phyloP scores from a whole-genome alignment of 2,888 invertebrate species.

The Aphodius granarius region DNA sequence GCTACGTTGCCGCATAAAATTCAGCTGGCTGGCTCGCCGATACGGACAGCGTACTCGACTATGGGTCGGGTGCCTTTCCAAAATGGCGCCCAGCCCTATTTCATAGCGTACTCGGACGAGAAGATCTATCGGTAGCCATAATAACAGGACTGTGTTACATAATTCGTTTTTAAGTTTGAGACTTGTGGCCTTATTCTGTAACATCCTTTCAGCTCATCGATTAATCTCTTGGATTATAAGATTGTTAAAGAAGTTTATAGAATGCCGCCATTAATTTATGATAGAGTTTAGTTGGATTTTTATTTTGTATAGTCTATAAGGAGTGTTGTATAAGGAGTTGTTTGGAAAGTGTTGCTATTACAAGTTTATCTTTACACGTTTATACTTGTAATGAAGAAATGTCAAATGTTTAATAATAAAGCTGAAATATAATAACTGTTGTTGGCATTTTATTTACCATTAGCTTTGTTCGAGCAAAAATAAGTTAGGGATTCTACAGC shows the following conservation, averaged over 20 bases:
- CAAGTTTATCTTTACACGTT: neutral
- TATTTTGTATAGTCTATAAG: neutral
- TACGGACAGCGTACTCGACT: constrained; percentile 62
- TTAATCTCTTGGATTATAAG: too few species aligned
- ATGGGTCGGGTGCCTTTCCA: constrained; percentile 64
- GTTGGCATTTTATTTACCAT: neutral
- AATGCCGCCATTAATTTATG: neutral
- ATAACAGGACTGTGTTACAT: neutral
- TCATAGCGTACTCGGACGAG: constrained; percentile 65
- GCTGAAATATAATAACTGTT: neutral
- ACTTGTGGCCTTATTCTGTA: too few species aligned
- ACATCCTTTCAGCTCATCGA: too few species aligned
- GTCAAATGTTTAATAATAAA: constrained; percentile 11
- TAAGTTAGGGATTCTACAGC: too few species aligned
- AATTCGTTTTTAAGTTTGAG: neutral
- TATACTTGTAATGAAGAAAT: neutral
- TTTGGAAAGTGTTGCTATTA: too few species aligned
- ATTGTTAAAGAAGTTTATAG: too few species aligned
- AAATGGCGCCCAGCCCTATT: constrained; percentile 58
- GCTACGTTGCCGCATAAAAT: constrained; percentile 70
- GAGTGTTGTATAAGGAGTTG: neutral
- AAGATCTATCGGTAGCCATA: constrained; percentile 64
- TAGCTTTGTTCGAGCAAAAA: too few species aligned
- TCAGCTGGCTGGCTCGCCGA: constrained; percentile 56
- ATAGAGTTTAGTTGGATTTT: neutral